Base-by-base conservation (phyloP, 2,113 vertebrate genomes). In the Saccopteryx leptura region DNA sequence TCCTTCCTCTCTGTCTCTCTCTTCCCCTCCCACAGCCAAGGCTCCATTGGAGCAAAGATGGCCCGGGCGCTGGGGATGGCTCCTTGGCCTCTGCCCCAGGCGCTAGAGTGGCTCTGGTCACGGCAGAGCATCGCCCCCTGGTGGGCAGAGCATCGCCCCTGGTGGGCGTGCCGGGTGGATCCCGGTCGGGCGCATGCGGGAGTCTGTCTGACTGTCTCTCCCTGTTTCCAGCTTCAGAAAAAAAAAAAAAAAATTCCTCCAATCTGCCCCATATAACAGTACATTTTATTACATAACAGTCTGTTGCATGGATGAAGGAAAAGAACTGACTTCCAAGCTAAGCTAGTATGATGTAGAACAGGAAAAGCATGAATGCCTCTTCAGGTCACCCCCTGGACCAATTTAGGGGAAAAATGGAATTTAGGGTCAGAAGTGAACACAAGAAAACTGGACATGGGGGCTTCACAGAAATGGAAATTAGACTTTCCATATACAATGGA, bases 251-350 rank as follows among this genome's bases (percentile, higher is more conserved):
- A 39, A 39, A 39, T 39, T 39, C 39, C 39, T 39, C 75, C 12
- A 19, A 28, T 11, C 4, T 82, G n/a, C 33, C 26, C 28, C 46
- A 50, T 50, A 88, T 91, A 50, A 91, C 61, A 83, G 17, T 61
- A 86, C 31, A 80, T 74, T 91, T 96, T 88, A n/a, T 48, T 71
- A 78, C 9, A 56, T 50, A 63, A n/a, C n/a, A 58, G 11, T 76
- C 52, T 83, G 75, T 91, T 56, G 56, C 78, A 4, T 39, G 39
- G 71, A 83, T 19, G 2, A 75, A 69, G 19, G 58, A 93, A 91
- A 76, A 90, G 4, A 83, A 63, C 63, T 71, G 23, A 75, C 23
- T 86, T 87, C 39, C 81, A 2, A 87, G 50, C 33, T 86, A 48
- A 54, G n/a, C 33, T 39, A 68, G 26, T 31, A 54, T 87, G 58